These are phyloP conservation scores for Amphipyra berbera DNA, from an alignment of 2,888 invertebrate species.

Conservation along the genomic window DNA sequence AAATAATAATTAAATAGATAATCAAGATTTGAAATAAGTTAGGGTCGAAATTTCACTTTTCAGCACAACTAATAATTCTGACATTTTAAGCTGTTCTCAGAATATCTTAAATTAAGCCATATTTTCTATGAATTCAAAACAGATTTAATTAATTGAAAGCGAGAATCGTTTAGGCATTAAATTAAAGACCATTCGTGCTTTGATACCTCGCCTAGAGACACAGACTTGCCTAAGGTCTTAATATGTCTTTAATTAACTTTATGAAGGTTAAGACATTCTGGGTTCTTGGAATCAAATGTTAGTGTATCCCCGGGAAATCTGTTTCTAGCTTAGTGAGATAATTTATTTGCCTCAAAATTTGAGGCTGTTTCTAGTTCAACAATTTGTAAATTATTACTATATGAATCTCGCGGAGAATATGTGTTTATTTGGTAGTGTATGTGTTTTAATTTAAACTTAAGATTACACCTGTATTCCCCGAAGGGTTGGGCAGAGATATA, in stretches of 20 bases:
- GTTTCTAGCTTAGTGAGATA: conserved; percentile 18
- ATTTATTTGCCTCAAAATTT: neutral
- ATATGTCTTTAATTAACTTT: conserved; percentile 41
- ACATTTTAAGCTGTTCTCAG: neutral
- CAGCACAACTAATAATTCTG: neutral
- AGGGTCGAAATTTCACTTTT: neutral
- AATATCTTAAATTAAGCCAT: neutral
- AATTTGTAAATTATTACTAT: neutral
- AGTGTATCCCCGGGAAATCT: conserved; percentile 6
- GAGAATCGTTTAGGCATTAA: conserved; percentile 11
- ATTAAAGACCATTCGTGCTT: conserved; percentile 8
- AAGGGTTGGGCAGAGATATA: too few species aligned
- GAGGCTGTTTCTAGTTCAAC: neutral
- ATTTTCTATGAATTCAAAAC: conserved; percentile 8
- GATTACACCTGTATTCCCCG: too few species aligned
- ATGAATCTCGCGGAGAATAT: neutral
- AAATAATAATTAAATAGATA: too few species aligned
- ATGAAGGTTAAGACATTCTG: conserved; percentile 22
- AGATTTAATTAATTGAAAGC: conserved; percentile 15
- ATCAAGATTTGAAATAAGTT: too few species aligned
- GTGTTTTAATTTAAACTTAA: too few species aligned
- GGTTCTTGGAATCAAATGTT: conserved; percentile 7
- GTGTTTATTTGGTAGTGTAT: neutral
- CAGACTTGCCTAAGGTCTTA: conserved; percentile 17
- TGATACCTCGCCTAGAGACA: conserved; percentile 10